Conservation (phyloP, 2,113 vertebrate genomes). For the Henicopernis longicauda region DNA sequence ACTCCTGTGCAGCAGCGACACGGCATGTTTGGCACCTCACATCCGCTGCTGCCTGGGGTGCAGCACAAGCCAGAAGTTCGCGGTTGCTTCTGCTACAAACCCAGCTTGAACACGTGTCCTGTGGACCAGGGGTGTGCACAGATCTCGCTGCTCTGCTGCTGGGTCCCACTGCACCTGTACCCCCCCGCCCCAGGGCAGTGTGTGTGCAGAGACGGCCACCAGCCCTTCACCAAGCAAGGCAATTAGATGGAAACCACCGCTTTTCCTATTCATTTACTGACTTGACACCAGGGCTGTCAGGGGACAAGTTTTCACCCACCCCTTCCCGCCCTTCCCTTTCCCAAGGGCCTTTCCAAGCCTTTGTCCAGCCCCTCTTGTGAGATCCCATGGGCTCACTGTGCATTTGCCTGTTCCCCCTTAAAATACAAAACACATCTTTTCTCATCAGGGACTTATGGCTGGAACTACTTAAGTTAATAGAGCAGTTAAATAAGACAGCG, state of each 20-base stretch:
- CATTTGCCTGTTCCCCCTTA: background rate
- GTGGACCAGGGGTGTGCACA: background rate
- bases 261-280: background rate
- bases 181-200: rapidly evolving
- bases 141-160: background rate
- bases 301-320: background rate
- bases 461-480: background rate
- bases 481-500: background rate
- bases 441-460: background rate
- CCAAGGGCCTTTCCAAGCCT: background rate
- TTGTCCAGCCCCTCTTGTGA: background rate
- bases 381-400: background rate
- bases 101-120: background rate
- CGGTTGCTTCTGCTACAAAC: background rate
- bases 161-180: background rate
- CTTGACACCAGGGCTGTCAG: background rate
- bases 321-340: background rate
- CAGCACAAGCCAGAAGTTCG: background rate
- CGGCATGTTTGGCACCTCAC: rapidly evolving
- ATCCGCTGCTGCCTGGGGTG: too few relatives aligned
- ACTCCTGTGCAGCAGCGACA: rapidly evolving
- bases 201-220: background rate
- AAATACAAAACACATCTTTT: background rate
- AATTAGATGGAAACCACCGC: rapidly evolving
- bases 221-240: too few relatives aligned